Evolutionary conservation across 2,797 vertebrate species (phyloP).

Genomic region (Hirundo rustica): DNA sequence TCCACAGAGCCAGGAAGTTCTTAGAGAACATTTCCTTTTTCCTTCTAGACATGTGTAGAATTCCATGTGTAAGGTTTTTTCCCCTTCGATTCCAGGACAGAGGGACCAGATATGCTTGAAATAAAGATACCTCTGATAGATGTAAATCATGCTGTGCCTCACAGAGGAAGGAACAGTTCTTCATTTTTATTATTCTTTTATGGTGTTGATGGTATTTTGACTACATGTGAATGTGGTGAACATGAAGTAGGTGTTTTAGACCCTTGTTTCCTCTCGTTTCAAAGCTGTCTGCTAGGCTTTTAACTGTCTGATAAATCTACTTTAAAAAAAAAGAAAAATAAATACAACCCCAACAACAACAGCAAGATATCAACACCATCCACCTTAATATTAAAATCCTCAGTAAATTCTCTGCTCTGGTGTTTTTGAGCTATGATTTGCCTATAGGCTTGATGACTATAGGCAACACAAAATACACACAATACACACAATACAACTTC

Average conservation of each 20-base stretch:
- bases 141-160: rapidly evolving
- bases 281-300: background rate
- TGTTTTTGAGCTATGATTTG: background rate
- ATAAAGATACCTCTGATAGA: background rate
- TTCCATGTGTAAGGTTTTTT: background rate
- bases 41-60: background rate
- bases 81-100: background rate
- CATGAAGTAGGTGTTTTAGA: background rate
- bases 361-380: too few species aligned
- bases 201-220: background rate
- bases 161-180: background rate
- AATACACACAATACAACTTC: background rate
- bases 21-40: background rate
- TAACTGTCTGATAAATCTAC: background rate
- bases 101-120: background rate
- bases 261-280: background rate
- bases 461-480: background rate
- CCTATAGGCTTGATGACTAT: background rate
- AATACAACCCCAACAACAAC: background rate
- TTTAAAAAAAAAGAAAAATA: background rate
- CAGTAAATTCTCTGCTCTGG: background rate
- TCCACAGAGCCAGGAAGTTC: background rate
- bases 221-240: background rate
- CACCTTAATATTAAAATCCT: background rate
- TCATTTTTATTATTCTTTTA: background rate